These are phyloP conservation scores for Sorex fumeus DNA, from an alignment of 2,113 vertebrate species.

Conservation along the genomic window DNA sequence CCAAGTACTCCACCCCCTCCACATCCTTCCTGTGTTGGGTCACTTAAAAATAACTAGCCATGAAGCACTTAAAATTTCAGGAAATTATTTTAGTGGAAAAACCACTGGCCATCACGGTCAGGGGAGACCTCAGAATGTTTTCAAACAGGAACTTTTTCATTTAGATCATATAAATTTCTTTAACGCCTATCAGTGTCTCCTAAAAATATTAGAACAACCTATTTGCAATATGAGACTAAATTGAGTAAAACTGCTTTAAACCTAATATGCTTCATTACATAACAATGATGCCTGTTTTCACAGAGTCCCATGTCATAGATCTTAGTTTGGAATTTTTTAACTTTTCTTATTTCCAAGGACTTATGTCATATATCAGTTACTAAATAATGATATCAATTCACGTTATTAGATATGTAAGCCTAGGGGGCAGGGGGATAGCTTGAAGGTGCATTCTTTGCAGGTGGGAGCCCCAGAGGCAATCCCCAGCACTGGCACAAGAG, in stretches of 20 bases:
- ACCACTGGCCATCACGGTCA: slow-evolving; percentile 68
- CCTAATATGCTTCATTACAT: not conserved
- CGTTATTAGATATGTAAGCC: not conserved
- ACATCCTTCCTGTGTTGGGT: slow-evolving; percentile 89
- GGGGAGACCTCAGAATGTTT: slow-evolving; percentile 52
- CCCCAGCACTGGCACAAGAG: too few relatives aligned
- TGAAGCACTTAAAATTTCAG: slow-evolving; percentile 79
- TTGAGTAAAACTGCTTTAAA: not conserved
- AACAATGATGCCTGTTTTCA: slow-evolving; percentile 40
- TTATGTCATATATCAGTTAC: not conserved
- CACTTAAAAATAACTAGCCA: slow-evolving; percentile 87
- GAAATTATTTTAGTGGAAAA: slow-evolving; percentile 84
- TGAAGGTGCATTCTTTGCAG: too few relatives aligned
- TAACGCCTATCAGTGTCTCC: not conserved
- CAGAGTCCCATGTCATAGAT: not conserved
- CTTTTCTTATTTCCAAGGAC: slow-evolving; percentile 15
- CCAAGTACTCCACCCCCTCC: slow-evolving; percentile 84
- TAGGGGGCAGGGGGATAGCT: too few relatives aligned
- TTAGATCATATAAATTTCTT: not conserved
- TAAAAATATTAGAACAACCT: not conserved
- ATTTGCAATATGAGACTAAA: not conserved
- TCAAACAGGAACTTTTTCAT: slow-evolving; percentile 6
- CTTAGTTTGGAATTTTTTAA: not conserved
- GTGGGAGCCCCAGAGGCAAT: too few relatives aligned
- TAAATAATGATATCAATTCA: slow-evolving; percentile 40